Base-by-base conservation (phyloP, 1,140 invertebrate genomes). In the Drosophila mayri region DNA sequence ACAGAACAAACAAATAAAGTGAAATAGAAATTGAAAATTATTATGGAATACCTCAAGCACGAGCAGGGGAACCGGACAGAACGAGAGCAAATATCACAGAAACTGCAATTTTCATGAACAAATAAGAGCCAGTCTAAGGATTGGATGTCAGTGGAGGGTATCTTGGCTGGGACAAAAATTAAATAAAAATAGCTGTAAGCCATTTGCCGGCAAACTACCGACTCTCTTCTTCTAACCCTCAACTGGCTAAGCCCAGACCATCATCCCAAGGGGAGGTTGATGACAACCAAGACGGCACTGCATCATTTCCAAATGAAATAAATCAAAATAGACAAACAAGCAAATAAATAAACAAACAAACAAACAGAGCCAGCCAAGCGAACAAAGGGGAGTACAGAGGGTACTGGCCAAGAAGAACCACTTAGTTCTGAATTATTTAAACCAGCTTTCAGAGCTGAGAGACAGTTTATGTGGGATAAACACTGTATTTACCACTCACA, bases 221-320 rank as follows among this genome's bases (percentile, higher is more conserved):
- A 44, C 49, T 44, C 40, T 47, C 7, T 49, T 52, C 18, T 40
- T 38, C 70, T 61, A 63, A 49, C 57, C 71, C 71, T 50, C 68
- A 54, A 55, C 38, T 67, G 44, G 66, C 66, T 68, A 55, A 70
- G 25, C 66, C 32, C 22, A 30, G 16, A 35, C 37, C 32, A 54
- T 68, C 47, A 66, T 68, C 47, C 20, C 18, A 28, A 28, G 47
- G 63, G 66, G n/a, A 50, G 66, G 66, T 38, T 68, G 65, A 54
- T 32, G 66, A 67, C 66, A 46, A 59, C 57, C 64, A 79, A 64
- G 74, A 43, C 25, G 49, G 35, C 68, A 86, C 74, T 90, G 85
- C 85, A 90, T 88, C 80, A 84, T 81, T 84, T 88, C 76, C 85
- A 85, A 90, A 90, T 88, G 85, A 88, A 88, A 88, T 88, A 85